Conservation (phyloP, 2,113 vertebrate species). For the Leucopsar rothschildi region DNA sequence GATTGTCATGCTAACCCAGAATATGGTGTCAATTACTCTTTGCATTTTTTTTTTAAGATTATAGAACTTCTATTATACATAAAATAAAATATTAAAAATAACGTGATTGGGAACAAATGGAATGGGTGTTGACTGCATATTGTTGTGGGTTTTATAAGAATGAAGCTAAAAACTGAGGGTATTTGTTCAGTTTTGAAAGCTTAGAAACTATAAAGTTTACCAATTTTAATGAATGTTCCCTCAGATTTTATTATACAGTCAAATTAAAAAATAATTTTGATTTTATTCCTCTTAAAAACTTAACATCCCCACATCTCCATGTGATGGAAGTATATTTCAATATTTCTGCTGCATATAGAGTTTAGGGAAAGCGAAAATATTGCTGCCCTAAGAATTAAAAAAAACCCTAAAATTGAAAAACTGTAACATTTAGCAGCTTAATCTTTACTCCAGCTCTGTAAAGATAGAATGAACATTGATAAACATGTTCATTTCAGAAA, state of each 20-base stretch:
- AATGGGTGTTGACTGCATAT: not conserved
- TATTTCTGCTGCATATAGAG: not conserved
- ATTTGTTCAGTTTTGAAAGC: not conserved
- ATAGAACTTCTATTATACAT: not conserved
- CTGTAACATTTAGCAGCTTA: not conserved
- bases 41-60: not conserved
- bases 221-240: not conserved
- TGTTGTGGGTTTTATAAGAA: not conserved
- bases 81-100: not conserved
- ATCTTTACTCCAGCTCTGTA: not conserved
- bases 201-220: not conserved
- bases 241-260: not conserved
- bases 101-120: not conserved
- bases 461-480: not conserved
- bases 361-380: not conserved
- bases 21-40: not conserved
- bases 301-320: not conserved
- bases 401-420: not conserved
- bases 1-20: not conserved
- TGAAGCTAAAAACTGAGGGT: not conserved
- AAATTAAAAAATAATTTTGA: not conserved
- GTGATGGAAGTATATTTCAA: not conserved
- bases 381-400: not conserved
- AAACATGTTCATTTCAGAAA: not conserved
- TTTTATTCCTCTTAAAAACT: not conserved